phyloP scores from a whole-genome alignment of 2,113 vertebrate species.

The Tringa solitaria region DNA sequence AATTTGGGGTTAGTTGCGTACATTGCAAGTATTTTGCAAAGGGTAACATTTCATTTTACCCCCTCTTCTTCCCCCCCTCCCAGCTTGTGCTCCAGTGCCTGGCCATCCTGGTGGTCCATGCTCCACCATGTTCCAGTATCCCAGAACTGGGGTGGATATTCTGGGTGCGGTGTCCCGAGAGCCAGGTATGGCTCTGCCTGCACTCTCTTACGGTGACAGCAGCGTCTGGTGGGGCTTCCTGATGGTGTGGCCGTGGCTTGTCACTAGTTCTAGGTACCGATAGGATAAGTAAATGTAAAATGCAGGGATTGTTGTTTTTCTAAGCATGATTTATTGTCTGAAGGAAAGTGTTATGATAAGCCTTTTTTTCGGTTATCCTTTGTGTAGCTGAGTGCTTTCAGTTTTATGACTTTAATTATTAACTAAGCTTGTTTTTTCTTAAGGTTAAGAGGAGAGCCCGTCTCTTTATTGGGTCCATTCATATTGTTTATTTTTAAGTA shows the following conservation, averaged over 20 bases:
- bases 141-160: rapidly evolving
- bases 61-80: rapidly evolving
- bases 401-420: not conserved
- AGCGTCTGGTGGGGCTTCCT: not conserved
- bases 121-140: not conserved
- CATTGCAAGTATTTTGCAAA: not conserved
- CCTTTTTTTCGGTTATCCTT: not conserved
- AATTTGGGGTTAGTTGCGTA: not conserved
- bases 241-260: not conserved
- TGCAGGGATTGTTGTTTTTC: not conserved
- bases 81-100: not conserved
- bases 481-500: not conserved
- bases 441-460: not conserved
- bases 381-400: not conserved
- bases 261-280: not conserved
- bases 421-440: not conserved
- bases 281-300: not conserved
- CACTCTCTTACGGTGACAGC: rapidly evolving
- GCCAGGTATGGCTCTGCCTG: not conserved
- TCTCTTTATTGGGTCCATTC: not conserved
- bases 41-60: not conserved
- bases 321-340: not conserved
- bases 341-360: not conserved
- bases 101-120: not conserved
- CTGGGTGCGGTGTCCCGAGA: rapidly evolving